phyloP scores from a whole-genome alignment of 2,888 invertebrate genomes.

The Eudiplozoon nipponicum region DNA sequence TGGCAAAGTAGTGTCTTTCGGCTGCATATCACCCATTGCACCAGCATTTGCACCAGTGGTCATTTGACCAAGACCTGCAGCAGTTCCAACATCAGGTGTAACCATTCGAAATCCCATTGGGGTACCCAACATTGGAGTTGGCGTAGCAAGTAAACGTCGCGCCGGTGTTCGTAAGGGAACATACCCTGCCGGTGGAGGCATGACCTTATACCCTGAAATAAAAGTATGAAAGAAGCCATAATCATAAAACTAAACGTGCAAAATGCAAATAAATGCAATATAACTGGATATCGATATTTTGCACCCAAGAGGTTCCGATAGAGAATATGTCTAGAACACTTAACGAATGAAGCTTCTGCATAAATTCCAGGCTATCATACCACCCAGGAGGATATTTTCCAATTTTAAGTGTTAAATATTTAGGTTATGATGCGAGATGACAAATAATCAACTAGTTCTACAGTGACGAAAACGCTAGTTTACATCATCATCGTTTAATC shows the following conservation, averaged over 20 bases:
- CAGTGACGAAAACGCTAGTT: no score
- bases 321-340: no score
- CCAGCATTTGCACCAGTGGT: slow-evolving; percentile 31
- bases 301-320: no score
- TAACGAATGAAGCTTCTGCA: no score
- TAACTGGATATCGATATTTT: background rate
- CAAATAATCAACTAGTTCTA: no score
- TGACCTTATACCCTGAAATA: slow-evolving; percentile 21
- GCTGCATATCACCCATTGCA: slow-evolving; percentile 33
- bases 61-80: slow-evolving; percentile 39
- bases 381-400: no score
- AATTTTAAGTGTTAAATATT: no score
- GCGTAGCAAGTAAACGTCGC: slow-evolving; percentile 77
- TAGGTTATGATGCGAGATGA: no score
- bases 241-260: slow-evolving; percentile 4
- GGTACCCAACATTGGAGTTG: slow-evolving; percentile 46
- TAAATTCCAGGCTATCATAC: no score
- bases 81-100: slow-evolving; percentile 22
- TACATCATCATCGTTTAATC: no score
- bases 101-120: slow-evolving; percentile 27
- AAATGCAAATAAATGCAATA: background rate
- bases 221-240: no score
- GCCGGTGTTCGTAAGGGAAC: slow-evolving; percentile 83
- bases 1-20: slow-evolving; percentile 65
- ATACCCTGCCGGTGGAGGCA: slow-evolving; percentile 73